Conservation (phyloP, 2,797 vertebrate genomes). For the Eidolon dupreanum region DNA sequence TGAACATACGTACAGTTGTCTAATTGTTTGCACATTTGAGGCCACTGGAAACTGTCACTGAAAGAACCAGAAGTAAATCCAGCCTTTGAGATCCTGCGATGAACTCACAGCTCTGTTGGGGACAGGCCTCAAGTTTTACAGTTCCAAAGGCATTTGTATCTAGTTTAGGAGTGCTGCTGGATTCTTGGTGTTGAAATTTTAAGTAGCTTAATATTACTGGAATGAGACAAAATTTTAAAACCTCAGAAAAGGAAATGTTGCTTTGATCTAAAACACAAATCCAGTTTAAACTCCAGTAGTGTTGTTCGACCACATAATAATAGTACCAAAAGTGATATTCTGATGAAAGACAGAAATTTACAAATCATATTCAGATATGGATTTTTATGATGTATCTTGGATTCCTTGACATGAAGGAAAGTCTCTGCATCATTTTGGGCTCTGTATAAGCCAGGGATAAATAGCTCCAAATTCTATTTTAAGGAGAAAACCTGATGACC, state of each 20-base stretch:
- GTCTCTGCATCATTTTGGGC: background rate
- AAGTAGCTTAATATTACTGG: background rate
- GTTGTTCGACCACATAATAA: background rate
- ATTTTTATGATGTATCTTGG: background rate
- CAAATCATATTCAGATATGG: background rate
- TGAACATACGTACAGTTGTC: slow-evolving; percentile 47
- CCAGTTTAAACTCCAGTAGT: background rate
- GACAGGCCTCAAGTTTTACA: background rate
- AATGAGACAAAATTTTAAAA: background rate
- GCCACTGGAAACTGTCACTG: slow-evolving; percentile 52
- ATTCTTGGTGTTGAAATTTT: background rate
- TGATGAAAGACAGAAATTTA: slow-evolving; percentile 1
- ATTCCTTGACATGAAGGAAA: background rate
- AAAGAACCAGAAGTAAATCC: slow-evolving; percentile 8
- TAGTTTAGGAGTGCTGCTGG: background rate
- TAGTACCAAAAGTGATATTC: background rate
- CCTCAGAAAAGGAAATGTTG: background rate
- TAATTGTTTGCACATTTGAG: slow-evolving; percentile 74
- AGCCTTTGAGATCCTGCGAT: background rate
- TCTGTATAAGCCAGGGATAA: background rate
- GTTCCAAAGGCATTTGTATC: background rate
- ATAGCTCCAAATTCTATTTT: background rate
- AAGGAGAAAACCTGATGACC: background rate
- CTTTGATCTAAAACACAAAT: slow-evolving; percentile 14
- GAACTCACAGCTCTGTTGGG: background rate